A percentile compares a stretch with the other conserved stretches of the same genome.
Conservation (phyloP, 92 coral and sea anemone genomes). For the Phymanthus crucifer region DNA sequence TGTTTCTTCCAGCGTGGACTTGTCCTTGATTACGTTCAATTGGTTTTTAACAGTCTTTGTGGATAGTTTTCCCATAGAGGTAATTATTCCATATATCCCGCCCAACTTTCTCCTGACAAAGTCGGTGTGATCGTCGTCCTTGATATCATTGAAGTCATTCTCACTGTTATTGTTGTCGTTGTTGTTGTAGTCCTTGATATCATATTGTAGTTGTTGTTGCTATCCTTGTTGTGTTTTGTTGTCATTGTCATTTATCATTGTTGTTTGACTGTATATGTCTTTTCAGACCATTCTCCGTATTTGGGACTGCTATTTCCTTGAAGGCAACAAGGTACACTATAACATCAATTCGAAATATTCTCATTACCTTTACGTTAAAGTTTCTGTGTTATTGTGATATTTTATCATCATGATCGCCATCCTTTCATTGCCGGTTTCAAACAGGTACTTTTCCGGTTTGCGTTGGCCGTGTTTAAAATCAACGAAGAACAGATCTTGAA, state of each 20-base stretch:
- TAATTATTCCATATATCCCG: too few relatives aligned
- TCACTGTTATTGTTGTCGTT: too few relatives aligned
- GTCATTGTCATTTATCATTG: neutral
- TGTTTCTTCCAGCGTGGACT: conserved; percentile 70
- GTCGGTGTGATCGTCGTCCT: too few relatives aligned
- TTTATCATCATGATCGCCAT: neutral
- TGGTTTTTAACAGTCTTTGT: conserved; percentile 97
- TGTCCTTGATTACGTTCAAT: conserved; percentile 91
- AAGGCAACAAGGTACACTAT: conserved; percentile 80
- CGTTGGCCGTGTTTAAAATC: conserved; percentile 85
- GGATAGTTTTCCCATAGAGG: conserved; percentile 96
- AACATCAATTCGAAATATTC: too few relatives aligned
- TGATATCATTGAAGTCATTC: too few relatives aligned
- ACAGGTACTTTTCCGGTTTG: conserved; percentile 82
- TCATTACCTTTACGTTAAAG: too few relatives aligned
- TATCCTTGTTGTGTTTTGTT: neutral
- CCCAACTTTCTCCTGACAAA: too few relatives aligned
- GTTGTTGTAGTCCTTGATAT: too few relatives aligned
- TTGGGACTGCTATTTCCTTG: conserved; percentile 90
- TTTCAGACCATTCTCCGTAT: conserved; percentile 80
- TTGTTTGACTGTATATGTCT: neutral
- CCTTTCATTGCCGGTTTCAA: neutral
- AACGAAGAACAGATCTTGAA: conserved; percentile 78
- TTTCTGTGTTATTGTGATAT: too few relatives aligned
- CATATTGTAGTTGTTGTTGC: neutral